These are phyloP conservation scores for Pteronura brasiliensis DNA, from an alignment of 2,113 vertebrate species.

Conservation along the genomic window DNA sequence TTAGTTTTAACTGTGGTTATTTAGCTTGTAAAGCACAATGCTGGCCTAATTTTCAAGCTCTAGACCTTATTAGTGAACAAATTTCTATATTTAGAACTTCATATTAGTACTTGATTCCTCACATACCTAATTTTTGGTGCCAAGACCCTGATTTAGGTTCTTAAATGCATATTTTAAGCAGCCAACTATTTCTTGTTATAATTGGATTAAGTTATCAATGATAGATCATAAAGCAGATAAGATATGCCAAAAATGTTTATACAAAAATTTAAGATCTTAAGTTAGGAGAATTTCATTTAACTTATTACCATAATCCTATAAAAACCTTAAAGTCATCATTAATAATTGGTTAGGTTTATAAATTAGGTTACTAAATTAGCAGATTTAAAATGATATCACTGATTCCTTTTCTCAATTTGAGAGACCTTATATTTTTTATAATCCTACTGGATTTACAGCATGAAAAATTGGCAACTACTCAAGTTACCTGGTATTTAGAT, in stretches of 20 bases:
- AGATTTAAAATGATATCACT: slow-evolving; percentile 31
- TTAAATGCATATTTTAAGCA: slow-evolving; percentile 41
- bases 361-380: slow-evolving; percentile 47
- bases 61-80: slow-evolving; percentile 61
- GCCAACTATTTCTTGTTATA: slow-evolving; percentile 33
- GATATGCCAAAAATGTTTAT: slow-evolving; percentile 37
- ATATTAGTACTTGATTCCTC: slow-evolving; percentile 44
- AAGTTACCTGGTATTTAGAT: background rate
- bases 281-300: slow-evolving; percentile 17
- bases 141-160: slow-evolving; percentile 40
- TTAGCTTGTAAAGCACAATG: slow-evolving; percentile 36
- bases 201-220: slow-evolving; percentile 46
- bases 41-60: slow-evolving; percentile 59
- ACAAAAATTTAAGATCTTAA: slow-evolving; percentile 43
- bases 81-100: slow-evolving; percentile 68
- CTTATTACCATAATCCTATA: slow-evolving; percentile 1
- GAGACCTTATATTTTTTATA: slow-evolving; percentile 12
- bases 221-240: slow-evolving; percentile 47
- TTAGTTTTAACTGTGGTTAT: slow-evolving; percentile 43
- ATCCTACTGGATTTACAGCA: background rate
- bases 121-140: slow-evolving; percentile 47
- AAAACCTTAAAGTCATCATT: slow-evolving; percentile 15
- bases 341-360: slow-evolving; percentile 43
- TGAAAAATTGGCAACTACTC: background rate
- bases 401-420: background rate